These are phyloP conservation scores for Dolichopus griseipennis DNA, from an alignment of 2,888 invertebrate genomes.

Conservation along the genomic window DNA sequence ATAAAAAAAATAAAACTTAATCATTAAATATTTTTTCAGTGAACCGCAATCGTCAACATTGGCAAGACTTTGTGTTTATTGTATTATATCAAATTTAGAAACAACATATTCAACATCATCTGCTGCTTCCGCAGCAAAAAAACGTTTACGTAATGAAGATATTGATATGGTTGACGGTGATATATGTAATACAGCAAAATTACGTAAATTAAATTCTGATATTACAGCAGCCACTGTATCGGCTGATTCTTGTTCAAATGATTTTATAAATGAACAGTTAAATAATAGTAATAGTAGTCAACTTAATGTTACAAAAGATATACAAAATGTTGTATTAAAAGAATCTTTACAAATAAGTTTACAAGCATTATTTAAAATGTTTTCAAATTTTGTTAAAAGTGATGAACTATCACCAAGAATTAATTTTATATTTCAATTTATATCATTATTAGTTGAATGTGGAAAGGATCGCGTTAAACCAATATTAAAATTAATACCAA, in stretches of 20 bases:
- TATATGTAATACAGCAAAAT: slow-evolving; percentile 51
- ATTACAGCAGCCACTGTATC: slow-evolving; percentile 41
- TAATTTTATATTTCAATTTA: slow-evolving; percentile 70
- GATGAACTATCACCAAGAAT: slow-evolving; percentile 77
- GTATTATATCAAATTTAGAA: slow-evolving; percentile 62
- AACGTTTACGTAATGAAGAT: slow-evolving; percentile 54
- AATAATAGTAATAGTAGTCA: slow-evolving; percentile 24
- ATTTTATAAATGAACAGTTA: slow-evolving; percentile 27
- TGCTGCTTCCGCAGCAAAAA: slow-evolving; percentile 38
- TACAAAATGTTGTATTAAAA: slow-evolving; percentile 41
- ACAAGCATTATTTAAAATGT: slow-evolving; percentile 60
- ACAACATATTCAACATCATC: slow-evolving; percentile 44
- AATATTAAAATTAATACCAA: slow-evolving; percentile 66
- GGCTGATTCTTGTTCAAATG: slow-evolving; percentile 46
- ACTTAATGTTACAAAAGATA: slow-evolving; percentile 28
- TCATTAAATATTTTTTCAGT: slow-evolving; percentile 37
- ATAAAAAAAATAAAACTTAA: slow-evolving; percentile 9
- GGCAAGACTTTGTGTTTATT: slow-evolving; percentile 66
- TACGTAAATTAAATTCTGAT: slow-evolving; percentile 53
- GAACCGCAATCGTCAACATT: slow-evolving; percentile 71
- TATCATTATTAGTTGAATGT: slow-evolving; percentile 65
- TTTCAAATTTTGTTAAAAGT: slow-evolving; percentile 52
- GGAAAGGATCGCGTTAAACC: slow-evolving; percentile 63
- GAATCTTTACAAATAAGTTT: slow-evolving; percentile 59
- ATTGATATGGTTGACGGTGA: slow-evolving; percentile 43